Percentiles rank a stretch among this genome's conserved stretches.
These are phyloP conservation scores for Hetaerina titia DNA, from an alignment of 2,888 invertebrate genomes.

Conservation along the genomic window DNA sequence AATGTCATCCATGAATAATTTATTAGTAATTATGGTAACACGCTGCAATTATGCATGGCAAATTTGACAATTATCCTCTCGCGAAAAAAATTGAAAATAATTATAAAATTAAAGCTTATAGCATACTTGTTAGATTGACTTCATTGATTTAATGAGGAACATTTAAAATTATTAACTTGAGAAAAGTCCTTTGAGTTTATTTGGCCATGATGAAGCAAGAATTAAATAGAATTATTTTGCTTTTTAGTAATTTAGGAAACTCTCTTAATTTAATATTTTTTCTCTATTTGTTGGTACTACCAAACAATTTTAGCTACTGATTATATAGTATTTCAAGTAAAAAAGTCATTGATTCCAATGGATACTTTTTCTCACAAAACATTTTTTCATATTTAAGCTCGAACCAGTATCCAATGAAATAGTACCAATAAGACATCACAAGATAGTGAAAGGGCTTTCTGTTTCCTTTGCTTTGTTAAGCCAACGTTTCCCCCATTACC, in stretches of 20 bases:
- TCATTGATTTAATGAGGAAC: neutral
- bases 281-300: neutral
- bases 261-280: neutral
- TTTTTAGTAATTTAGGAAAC: neutral
- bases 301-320: neutral
- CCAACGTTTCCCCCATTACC: slow-evolving; percentile 70
- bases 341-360: neutral
- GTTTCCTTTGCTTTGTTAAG: neutral
- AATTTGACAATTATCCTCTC: neutral
- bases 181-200: neutral
- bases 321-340: neutral
- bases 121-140: neutral
- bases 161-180: neutral
- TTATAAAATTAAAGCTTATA: neutral
- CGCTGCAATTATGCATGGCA: neutral
- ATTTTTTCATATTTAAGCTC: neutral
- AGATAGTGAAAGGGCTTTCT: neutral
- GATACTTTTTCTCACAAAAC: neutral
- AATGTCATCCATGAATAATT: neutral
- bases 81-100: neutral
- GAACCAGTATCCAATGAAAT: neutral
- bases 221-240: neutral
- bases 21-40: neutral
- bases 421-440: neutral
- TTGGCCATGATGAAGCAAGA: neutral